These are phyloP conservation scores for Marisa cornuarietis DNA, from an alignment of 1,140 invertebrate species.

Conservation along the genomic window DNA sequence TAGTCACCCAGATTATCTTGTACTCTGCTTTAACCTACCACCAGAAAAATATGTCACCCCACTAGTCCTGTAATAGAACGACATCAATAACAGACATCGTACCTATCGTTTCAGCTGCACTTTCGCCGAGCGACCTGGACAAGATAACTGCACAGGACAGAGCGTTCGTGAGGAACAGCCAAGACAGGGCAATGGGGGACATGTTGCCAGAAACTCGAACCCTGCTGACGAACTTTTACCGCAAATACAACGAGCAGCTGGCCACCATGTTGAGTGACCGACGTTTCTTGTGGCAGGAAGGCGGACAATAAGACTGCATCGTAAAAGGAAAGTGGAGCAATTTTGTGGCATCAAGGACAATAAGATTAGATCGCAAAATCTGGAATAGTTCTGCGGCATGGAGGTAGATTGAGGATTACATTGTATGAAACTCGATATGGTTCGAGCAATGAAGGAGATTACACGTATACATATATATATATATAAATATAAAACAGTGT, in stretches of 20 bases:
- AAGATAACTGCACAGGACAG: constrained; percentile 7
- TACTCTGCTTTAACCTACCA: no score
- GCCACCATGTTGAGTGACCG: constrained; percentile 17
- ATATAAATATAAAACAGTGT: no score
- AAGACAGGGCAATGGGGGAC: constrained; percentile 19
- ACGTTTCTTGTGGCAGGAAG: constrained; percentile 22
- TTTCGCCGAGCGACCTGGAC: constrained; percentile 7
- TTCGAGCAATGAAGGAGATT: background rate
- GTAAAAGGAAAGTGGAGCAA: background rate
- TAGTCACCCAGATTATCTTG: no score
- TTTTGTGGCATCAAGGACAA: background rate
- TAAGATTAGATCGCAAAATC: background rate
- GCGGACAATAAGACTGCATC: background rate
- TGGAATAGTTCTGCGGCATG: background rate
- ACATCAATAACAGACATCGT: no score
- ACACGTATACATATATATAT: no score
- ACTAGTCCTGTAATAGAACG: no score
- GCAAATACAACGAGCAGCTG: constrained; percentile 21
- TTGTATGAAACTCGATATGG: no score
- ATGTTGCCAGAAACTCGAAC: constrained; percentile 26
- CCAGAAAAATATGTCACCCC: no score
- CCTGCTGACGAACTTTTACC: constrained; percentile 23
- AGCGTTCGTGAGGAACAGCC: constrained; percentile 4
- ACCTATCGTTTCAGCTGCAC: background rate
- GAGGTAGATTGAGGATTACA: background rate